Evolutionary conservation across 2,113 vertebrate species (phyloP), one percentile per base, ranked within the genome.

Genomic region (Mohoua ochrocephala): DNA sequence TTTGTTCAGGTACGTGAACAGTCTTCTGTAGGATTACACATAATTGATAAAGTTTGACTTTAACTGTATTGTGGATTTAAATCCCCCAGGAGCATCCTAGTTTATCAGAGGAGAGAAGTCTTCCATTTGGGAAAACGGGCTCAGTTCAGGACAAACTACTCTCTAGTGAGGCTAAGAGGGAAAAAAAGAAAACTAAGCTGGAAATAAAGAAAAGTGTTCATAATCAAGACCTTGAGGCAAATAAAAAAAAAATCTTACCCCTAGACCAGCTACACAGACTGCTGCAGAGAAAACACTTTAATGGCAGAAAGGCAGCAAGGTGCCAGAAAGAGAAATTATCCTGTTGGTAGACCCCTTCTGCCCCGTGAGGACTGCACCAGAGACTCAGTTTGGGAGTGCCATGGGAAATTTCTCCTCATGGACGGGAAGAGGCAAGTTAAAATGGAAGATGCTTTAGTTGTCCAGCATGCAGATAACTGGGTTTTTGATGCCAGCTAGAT

Each of bases 41-140:
- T 83, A 94, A 93, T 56, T 95, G 61, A 76, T 94, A 79, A 3
- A 56, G 82, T 84, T 94, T 91, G 65, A 85, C 37, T 96, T 90
- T 53, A 87, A 64, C 45, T 80, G 57, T 93, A 61, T 74, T 79
- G 84, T 44, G 65, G 60, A 69, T 94, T 94, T 79, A 90, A 85
- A 83, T 91, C 41, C 30, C 35, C 9, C 19, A 65, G 80, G 53
- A 86, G 30, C 41, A 60, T 64, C 15, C 33, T 49, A 42, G 61
- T 76, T 88, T 91, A 80, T 92, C 68, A 69, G 75, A 79, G 12
- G 78, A 13, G 4, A 80, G 27, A 77, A 67, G 49, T 68, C 71
- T 91, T 89, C 41, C 49, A 49, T 89, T 57, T 80, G 54, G 67
- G 63, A 44, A 71, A 94, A 88, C 9, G 27, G 41, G 15, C 9